Percentiles rank a stretch among this genome's conserved stretches.
These are phyloP conservation scores for Ramphastos sulfuratus DNA, from an alignment of 2,113 vertebrate genomes.

Conservation along the genomic window DNA sequence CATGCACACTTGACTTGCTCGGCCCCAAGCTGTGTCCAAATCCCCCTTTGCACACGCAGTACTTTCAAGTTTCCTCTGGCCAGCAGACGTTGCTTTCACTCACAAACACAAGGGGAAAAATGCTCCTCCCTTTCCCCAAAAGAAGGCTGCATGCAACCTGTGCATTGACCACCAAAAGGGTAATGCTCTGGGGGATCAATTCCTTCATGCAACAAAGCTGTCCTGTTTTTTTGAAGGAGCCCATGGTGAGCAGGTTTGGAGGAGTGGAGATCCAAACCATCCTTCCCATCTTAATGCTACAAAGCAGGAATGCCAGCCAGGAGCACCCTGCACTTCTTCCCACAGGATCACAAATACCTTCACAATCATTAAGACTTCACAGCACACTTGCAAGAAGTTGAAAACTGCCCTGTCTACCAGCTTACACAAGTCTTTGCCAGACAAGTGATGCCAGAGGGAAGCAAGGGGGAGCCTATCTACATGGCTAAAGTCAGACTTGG, in stretches of 20 bases:
- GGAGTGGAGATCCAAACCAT: background rate
- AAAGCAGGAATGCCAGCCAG: background rate
- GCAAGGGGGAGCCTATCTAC: background rate
- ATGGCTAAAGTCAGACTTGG: background rate
- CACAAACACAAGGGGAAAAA: background rate
- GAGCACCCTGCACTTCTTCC: background rate
- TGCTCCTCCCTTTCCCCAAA: background rate
- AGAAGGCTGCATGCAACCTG: background rate
- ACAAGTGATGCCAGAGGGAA: background rate
- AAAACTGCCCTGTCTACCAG: background rate
- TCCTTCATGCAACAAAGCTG: background rate
- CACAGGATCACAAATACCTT: background rate
- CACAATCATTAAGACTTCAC: background rate
- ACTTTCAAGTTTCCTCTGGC: background rate
- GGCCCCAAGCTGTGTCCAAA: background rate
- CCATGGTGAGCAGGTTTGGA: background rate
- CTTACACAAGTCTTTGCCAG: background rate
- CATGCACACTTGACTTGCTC: rapidly evolving
- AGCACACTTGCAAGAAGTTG: rapidly evolving
- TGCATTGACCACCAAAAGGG: background rate
- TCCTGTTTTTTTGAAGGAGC: background rate
- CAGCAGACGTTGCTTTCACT: background rate
- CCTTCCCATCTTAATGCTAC: background rate
- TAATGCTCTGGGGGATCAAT: background rate
- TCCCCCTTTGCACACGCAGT: background rate